Base-by-base conservation (phyloP, 2,113 vertebrate species). In the Glaucidium brasilianum region DNA sequence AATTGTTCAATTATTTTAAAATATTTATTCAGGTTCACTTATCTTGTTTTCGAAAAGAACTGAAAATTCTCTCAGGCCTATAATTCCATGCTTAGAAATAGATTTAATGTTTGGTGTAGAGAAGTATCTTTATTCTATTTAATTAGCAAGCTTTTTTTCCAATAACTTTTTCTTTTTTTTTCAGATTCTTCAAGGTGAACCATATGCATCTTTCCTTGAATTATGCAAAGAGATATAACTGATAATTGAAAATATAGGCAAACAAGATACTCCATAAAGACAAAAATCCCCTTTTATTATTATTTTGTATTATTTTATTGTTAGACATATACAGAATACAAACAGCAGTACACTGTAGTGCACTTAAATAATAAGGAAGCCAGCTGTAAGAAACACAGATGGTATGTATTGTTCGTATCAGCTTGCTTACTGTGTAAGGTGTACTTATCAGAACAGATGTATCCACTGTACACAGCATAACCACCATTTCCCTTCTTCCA, bases 401-500 rank as follows among this genome's bases (percentile, higher is more conserved):
- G 66, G 88, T 73, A 74, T 52, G 41, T 34, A 52, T 91, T 94
- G 66, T 93, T 95, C 50, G 34, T 77, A 92, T 95, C 85, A 95
- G 79, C 82, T 92, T 94, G 78, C 93, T 96, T 93, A 85, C 79
- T 63, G 22, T 0, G 0, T 55, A 63, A 62, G 41, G 27, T 74
- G 80, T 77, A 74, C 62, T 91, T 93, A 91, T 85, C 64, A 75
- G 89, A 97, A 96, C 90, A 97, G 93, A 93, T 97, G 92, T 96
- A 88, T 66, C 50, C 67, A 87, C 59, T 63, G 26, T 91, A 94
- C 58, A 71, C 11, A 89, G 49, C 55, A 53, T 76, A 96, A 87
- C 47, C 59, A 25, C 34, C 20, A 52, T 92, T 88, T 95, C 18
- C 55, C 22, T 37, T 76, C 43, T 35, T 93, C 58, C 27, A 89